Evolutionary conservation across 2,888 invertebrate genomes (phyloP).

Genomic region (Rhamnusium bicolor): DNA sequence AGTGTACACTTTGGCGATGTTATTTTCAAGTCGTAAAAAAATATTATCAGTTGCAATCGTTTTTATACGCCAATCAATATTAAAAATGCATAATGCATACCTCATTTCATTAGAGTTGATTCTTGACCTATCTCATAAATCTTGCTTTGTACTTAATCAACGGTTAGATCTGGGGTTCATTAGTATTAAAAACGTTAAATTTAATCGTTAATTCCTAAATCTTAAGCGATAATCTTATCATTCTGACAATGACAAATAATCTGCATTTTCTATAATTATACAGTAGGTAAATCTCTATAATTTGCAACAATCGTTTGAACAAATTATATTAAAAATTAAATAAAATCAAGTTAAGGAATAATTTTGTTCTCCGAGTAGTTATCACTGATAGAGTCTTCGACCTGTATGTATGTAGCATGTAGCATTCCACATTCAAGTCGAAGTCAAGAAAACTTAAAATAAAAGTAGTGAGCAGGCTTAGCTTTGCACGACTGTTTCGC

Average conservation of each 20-base stretch:
- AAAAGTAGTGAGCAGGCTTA: slow-evolving; percentile 18
- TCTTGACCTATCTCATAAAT: too few relatives aligned
- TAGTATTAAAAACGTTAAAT: too few relatives aligned
- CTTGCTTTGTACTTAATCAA: too few relatives aligned
- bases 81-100: too few relatives aligned
- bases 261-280: background rate
- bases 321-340: background rate
- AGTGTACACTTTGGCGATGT: too few relatives aligned
- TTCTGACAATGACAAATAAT: background rate
- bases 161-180: too few relatives aligned
- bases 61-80: too few relatives aligned
- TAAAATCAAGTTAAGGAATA: background rate
- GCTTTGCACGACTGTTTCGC: slow-evolving; percentile 9
- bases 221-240: background rate
- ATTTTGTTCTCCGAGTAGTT: slow-evolving; percentile 3
- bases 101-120: too few relatives aligned
- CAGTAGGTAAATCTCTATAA: background rate
- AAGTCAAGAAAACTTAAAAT: slow-evolving; percentile 19
- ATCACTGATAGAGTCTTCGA: slow-evolving; percentile 11
- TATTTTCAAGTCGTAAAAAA: too few relatives aligned
- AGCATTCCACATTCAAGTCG: slow-evolving; percentile 18
- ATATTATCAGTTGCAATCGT: too few relatives aligned
- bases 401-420: too few relatives aligned
- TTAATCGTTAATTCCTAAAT: background rate
- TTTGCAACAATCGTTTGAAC: background rate